Base-by-base conservation (phyloP, 2,888 invertebrate genomes). In the Tinea pellionella region DNA sequence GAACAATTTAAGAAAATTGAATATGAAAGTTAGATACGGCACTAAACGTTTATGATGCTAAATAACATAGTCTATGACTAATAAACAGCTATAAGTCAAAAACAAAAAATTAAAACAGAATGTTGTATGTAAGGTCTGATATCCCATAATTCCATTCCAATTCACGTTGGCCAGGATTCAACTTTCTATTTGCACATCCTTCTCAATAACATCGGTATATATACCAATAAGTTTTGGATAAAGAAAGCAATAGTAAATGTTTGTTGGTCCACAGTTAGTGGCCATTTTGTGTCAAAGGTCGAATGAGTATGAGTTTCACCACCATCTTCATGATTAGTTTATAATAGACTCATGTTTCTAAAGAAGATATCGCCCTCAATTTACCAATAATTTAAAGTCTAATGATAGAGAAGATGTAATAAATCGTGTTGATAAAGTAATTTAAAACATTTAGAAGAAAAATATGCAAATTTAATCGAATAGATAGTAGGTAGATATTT, bases 271-370 rank as follows among this genome's bases (percentile, higher is more conserved):
- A 16, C 15, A 47, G 47, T 69, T 65, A 61, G 68, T 75, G 66
- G 77, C 81, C 83, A 82, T 84, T 73, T 84, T 82, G 72, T 78
- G 80, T 78, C 84, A 85, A 69, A 82, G 85, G 78, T 84, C 75
- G 73, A 63, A 71, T 69, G 75, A 74, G 70, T 72, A 68, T 70
- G 72, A 67, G 79, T 84, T 81, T 81, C 81, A 72, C 80, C 72
- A 70, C 70, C 67, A 69, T 61, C 58, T 42, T 18, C 70, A 70
- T 73, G 75, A 80, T 77, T 75, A 74, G 74, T 70, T 69, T 72
- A 9, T 47, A 16, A 47, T 47, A 2, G 12, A n/a, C 15, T 2
- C 47, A 70, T 73, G 72, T 75, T 75, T 78, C 59, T 60, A 60
- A 19, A 47, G 13, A 16, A 61, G 61, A 61, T 61, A 55, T 13